Conservation (phyloP, 2,113 vertebrate genomes). For the Tringa solitaria region DNA sequence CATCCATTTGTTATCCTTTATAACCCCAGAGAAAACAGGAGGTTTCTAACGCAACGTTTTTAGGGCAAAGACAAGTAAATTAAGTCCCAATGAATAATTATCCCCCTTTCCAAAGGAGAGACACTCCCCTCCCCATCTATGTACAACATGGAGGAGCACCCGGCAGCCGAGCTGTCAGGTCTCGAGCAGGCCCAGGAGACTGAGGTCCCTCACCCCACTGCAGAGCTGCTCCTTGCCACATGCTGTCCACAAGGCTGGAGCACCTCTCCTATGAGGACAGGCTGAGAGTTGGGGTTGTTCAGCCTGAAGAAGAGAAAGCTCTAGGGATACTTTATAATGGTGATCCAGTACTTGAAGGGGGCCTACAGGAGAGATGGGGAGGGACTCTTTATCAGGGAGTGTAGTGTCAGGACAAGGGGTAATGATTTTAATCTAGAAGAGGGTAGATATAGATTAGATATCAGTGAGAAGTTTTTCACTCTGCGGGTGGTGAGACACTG, state of each 20-base stretch:
- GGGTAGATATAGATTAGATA: background rate
- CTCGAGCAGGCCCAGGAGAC: background rate
- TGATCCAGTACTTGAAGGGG: background rate
- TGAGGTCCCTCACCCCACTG: background rate
- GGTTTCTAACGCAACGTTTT: background rate
- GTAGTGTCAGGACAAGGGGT: background rate
- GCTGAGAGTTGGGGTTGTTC: background rate
- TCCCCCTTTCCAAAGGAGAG: background rate
- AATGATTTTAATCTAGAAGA: background rate
- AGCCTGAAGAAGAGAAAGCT: background rate
- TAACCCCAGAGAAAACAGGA: background rate
- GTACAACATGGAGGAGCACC: background rate
- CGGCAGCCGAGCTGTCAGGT: background rate
- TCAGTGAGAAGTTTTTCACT: background rate
- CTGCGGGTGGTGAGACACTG: background rate
- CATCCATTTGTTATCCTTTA: conserved; percentile 23
- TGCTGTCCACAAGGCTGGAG: background rate
- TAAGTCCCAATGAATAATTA: background rate
- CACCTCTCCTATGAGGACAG: background rate
- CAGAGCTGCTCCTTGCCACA: background rate
- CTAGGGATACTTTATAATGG: background rate
- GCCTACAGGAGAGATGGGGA: background rate
- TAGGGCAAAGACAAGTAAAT: background rate
- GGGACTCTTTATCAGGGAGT: background rate
- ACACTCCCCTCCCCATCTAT: background rate